These are phyloP conservation scores for Lepetodrilus schrolli DNA, from an alignment of 2,888 invertebrate genomes.

Conservation along the genomic window DNA sequence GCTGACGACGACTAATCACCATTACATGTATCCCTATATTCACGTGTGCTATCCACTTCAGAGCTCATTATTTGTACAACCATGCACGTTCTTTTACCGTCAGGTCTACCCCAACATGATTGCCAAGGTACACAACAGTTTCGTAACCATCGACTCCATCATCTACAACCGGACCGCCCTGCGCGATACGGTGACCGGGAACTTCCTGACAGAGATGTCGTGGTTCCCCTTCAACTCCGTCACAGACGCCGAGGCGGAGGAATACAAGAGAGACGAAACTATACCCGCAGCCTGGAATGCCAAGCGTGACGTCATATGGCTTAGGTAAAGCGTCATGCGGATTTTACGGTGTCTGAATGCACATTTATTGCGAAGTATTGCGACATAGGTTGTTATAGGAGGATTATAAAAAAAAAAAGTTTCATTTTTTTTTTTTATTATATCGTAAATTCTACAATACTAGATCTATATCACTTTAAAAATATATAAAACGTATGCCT, in stretches of 20 bases:
- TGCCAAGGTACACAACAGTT: constrained; percentile 40
- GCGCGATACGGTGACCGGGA: constrained; percentile 34
- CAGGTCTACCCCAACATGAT: constrained; percentile 39
- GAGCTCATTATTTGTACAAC: too few relatives aligned
- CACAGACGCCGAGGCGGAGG: constrained; percentile 34
- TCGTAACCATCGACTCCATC: constrained; percentile 40
- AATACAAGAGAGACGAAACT: constrained; percentile 31
- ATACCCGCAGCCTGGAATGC: constrained; percentile 40
- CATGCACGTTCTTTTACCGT: background rate
- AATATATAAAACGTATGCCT: too few relatives aligned
- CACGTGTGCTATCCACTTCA: too few relatives aligned
- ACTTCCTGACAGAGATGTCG: constrained; percentile 49
- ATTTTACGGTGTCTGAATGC: too few relatives aligned
- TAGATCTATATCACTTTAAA: too few relatives aligned
- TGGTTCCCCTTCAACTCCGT: constrained; percentile 52
- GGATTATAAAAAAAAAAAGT: too few relatives aligned
- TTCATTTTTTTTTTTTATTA: too few relatives aligned
- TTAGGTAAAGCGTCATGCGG: constrained; percentile 35
- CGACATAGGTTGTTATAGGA: too few relatives aligned
- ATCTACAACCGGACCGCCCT: constrained; percentile 41
- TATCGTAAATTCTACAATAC: too few relatives aligned
- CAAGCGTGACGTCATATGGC: constrained; percentile 39
- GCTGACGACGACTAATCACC: too few relatives aligned
- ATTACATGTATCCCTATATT: too few relatives aligned
- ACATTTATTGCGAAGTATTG: too few relatives aligned